Conservation (phyloP, 2,113 vertebrate species). For the Rhynchomys soricoides region DNA sequence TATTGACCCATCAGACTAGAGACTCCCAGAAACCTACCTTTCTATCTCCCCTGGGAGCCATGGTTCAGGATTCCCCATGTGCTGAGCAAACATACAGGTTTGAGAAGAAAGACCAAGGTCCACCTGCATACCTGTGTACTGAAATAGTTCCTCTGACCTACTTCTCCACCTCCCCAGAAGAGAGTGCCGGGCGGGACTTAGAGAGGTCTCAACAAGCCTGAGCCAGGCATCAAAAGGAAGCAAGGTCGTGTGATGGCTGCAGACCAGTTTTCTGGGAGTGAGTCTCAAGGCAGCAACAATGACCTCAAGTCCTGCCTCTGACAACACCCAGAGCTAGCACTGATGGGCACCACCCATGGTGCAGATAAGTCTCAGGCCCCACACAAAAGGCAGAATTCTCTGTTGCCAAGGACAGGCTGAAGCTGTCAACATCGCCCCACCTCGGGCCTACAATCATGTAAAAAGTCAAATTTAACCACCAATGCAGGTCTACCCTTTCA, state of each 20-base stretch:
- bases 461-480: too few relatives aligned
- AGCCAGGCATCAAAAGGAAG: neutral
- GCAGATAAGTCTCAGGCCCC: too few relatives aligned
- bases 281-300: neutral
- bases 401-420: too few relatives aligned
- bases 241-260: neutral
- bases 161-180: slow-evolving; percentile 11
- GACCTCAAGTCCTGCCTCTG: neutral
- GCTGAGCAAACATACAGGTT: neutral
- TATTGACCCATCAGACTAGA: too few relatives aligned
- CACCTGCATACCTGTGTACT: too few relatives aligned
- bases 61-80: neutral
- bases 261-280: neutral
- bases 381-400: too few relatives aligned
- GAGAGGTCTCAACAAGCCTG: neutral
- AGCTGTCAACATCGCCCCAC: too few relatives aligned
- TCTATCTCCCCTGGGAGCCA: neutral
- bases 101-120: neutral
- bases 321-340: neutral
- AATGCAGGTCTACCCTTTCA: too few relatives aligned
- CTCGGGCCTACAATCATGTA: too few relatives aligned
- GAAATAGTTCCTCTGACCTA: neutral
- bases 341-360: neutral
- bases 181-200: slow-evolving; percentile 12
- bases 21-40: neutral